Evolutionary conservation across 2,113 vertebrate genomes (phyloP).

Genomic region (Meriones unguiculatus): DNA sequence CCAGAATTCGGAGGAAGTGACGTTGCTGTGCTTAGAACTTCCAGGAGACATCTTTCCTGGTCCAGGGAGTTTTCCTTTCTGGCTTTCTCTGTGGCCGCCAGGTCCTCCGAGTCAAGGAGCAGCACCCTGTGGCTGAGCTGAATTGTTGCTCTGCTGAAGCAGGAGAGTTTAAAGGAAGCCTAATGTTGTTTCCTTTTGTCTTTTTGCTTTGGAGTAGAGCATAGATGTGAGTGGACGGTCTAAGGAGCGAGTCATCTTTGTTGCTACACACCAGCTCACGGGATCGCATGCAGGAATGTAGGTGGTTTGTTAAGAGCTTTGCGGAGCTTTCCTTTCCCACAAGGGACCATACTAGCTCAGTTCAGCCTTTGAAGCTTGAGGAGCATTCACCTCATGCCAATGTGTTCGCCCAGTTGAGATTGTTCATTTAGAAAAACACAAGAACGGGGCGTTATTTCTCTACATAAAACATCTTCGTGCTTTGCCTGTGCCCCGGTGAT

Average conservation of each 20-base stretch:
- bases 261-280: background rate
- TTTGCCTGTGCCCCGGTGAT: constrained; percentile 55
- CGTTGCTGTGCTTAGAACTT: background rate
- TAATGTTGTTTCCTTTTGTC: background rate
- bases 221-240: background rate
- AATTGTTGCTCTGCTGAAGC: background rate
- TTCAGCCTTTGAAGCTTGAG: constrained; percentile 56
- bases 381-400: constrained; percentile 54
- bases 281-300: background rate
- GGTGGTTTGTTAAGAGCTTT: constrained; percentile 46
- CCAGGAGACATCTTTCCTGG: constrained; percentile 7
- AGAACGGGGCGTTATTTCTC: constrained; percentile 54
- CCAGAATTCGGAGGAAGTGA: constrained; percentile 11
- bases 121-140: background rate
- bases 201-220: constrained; percentile 59
- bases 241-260: constrained; percentile 17
- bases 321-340: background rate
- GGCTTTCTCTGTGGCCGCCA: background rate
- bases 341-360: background rate
- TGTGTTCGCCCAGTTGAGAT: constrained; percentile 54
- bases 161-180: constrained; percentile 24
- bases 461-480: constrained; percentile 76
- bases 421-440: constrained; percentile 68
- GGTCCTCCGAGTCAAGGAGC: background rate
- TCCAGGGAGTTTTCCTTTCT: background rate